Base-by-base conservation (phyloP, 2,113 vertebrate species). In the Heteronetta atricapilla region DNA sequence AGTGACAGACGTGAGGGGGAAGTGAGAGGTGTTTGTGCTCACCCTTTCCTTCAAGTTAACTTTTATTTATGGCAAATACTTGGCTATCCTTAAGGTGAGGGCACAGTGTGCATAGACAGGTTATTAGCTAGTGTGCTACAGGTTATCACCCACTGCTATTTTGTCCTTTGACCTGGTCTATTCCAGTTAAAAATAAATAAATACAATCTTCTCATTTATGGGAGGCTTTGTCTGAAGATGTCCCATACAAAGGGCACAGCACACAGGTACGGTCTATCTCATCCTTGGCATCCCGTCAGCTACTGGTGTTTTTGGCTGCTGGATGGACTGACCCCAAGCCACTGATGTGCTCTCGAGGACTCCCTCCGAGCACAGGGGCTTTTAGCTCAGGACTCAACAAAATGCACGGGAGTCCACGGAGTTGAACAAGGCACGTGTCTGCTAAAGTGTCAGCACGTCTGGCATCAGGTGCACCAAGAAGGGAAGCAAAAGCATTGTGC, bases 61-160 rank as follows among this genome's bases (percentile, higher is more conserved):
- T 85, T 62, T 18, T 36, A 9, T 69, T 58, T 34, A 11, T 1
- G 0, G 53, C 1, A 1, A 21, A 40, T 1, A 36, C 67, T 58
- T 29, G 82, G 31, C 48, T 46, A 64, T 56, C 42, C 91, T 4
- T 29, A 55, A 8, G 70, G 59, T 81, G 25, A 55, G 46, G 58
- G 10, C 16, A 26, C 0, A 14, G 3, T 10, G 2, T 22, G 2
- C 5, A 15, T 3, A 4, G 44, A 48, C 6, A 1, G 17, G 11
- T 67, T 14, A 1, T 46, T 25, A 22, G 11, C 22, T 34, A 4
- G 19, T 10, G 2, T 9, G 1, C 63, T 29, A 44, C 75, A 22
- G 48, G 64, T 67, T 55, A 28, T 34, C 50, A 1, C 28, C 58
- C 8, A 1, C 31, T 1, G 31, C 7, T 23, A 7, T n/a, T 87